A percentile compares a stretch with the other conserved stretches of the same genome.
Conservation (phyloP, 2,113 vertebrate genomes). For the Phrynosoma platyrhinos region DNA sequence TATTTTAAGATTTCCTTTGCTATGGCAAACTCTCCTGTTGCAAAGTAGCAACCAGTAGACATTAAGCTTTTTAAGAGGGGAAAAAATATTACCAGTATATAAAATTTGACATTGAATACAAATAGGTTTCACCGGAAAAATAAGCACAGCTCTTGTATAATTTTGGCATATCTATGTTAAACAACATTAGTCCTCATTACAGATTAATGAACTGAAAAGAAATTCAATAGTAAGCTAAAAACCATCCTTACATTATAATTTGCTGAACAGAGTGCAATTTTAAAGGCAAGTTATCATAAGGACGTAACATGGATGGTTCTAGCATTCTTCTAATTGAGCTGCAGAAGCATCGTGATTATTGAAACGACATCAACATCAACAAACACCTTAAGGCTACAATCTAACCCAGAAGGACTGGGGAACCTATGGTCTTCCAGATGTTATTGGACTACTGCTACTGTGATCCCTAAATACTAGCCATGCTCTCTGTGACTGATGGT, state of each 20-base stretch:
- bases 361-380: not conserved
- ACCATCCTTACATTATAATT: slow-evolving; percentile 40
- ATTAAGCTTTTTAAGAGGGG: not conserved
- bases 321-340: slow-evolving; percentile 28
- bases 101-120: slow-evolving; percentile 38
- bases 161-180: slow-evolving; percentile 44
- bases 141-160: slow-evolving; percentile 36
- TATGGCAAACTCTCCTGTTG: too few species aligned
- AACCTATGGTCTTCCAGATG: not conserved
- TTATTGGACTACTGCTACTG: too few species aligned
- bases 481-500: too few species aligned
- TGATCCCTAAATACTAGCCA: too few species aligned
- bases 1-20: not conserved
- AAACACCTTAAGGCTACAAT: not conserved
- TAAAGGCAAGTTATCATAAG: slow-evolving; percentile 4
- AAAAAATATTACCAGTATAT: not conserved
- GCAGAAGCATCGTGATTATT: not conserved
- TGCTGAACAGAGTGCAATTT: slow-evolving; percentile 20
- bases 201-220: slow-evolving; percentile 61
- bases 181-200: slow-evolving; percentile 48
- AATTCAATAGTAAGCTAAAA: slow-evolving; percentile 61
- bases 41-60: not conserved
- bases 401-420: not conserved
- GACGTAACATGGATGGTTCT: slow-evolving; percentile 41
- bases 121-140: slow-evolving; percentile 48